Evolutionary conservation across 2,797 vertebrate species (phyloP).

Genomic region (Urophycis tenuis): DNA sequence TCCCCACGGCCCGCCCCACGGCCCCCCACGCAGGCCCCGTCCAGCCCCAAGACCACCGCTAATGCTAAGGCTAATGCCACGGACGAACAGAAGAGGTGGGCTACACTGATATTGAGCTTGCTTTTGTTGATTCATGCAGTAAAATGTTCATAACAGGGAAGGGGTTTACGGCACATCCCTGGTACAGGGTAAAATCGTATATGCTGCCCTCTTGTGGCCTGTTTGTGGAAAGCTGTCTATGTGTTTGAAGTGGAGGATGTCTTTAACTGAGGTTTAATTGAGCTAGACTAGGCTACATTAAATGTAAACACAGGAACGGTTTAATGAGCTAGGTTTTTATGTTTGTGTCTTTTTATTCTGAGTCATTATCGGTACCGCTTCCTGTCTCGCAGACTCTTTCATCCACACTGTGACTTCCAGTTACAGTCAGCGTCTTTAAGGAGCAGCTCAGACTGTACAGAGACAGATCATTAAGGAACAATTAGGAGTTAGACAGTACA

Average conservation of each 20-base stretch:
- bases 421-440: too few species aligned
- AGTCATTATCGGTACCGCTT: too few species aligned
- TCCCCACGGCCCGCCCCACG: conserved; percentile 27
- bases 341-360: too few species aligned
- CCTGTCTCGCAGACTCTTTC: too few species aligned
- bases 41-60: conserved; percentile 2
- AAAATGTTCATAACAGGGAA: not conserved
- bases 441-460: too few species aligned
- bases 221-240: not conserved
- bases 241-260: not conserved
- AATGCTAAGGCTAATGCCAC: conserved; percentile 33
- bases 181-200: not conserved
- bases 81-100: conserved; percentile 59
- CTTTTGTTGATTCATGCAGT: not conserved
- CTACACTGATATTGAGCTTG: not conserved
- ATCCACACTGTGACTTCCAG: too few species aligned
- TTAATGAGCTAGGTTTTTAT: too few species aligned
- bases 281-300: not conserved
- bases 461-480: too few species aligned
- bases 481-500: too few species aligned
- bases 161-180: not conserved
- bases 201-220: conserved; percentile 44
- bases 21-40: conserved; percentile 4
- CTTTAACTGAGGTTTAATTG: not conserved
- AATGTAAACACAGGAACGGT: too few species aligned